Percentiles rank a stretch among this genome's conserved stretches.
Evolutionary conservation across 2,797 vertebrate genomes (phyloP).

Genomic region (Pampus argenteus): DNA sequence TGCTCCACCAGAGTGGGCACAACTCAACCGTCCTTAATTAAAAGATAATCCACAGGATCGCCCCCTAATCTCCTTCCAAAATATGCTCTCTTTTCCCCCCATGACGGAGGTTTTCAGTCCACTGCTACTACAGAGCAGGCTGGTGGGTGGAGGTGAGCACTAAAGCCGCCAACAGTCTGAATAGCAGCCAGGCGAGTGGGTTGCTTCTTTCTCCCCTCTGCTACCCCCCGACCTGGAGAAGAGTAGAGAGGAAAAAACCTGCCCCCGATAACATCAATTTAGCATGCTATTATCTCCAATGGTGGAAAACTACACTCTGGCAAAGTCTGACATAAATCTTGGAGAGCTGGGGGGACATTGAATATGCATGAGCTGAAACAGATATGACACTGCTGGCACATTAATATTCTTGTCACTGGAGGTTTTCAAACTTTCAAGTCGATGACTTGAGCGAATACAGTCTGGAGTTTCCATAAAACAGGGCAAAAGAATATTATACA

Average conservation of each 20-base stretch:
- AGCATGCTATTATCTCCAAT: conserved; percentile 99
- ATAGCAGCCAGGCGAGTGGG: conserved; percentile 70
- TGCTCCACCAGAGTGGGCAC: conserved; percentile 97
- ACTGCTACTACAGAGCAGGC: conserved; percentile 67
- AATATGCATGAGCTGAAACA: conserved; percentile 99
- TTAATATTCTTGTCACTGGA: conserved; percentile 99
- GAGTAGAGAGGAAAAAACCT: conserved; percentile 79
- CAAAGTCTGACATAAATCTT: conserved; percentile 99
- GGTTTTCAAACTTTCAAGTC: conserved; percentile 99
- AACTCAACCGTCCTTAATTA: conserved; percentile 99
- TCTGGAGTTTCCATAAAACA: conserved; percentile 95
- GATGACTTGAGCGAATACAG: conserved; percentile 96
- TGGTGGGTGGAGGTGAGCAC: conserved; percentile 78
- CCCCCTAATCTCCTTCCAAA: conserved; percentile 96
- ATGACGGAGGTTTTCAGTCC: conserved; percentile 71
- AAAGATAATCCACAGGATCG: conserved; percentile 98
- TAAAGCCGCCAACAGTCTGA: conserved; percentile 68
- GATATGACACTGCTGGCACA: conserved; percentile 99
- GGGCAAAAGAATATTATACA: conserved; percentile 94
- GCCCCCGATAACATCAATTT: conserved; percentile 98
- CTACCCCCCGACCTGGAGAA: conserved; percentile 78
- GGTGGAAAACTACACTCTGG: conserved; percentile 99
- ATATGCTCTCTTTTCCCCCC: conserved; percentile 87
- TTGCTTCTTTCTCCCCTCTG: conserved; percentile 76
- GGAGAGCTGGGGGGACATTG: conserved; percentile 97